A percentile compares a stretch with the other conserved stretches of the same genome.
Conservation (phyloP, 2,888 invertebrate genomes). For the Psylliodes chrysocephalus region DNA sequence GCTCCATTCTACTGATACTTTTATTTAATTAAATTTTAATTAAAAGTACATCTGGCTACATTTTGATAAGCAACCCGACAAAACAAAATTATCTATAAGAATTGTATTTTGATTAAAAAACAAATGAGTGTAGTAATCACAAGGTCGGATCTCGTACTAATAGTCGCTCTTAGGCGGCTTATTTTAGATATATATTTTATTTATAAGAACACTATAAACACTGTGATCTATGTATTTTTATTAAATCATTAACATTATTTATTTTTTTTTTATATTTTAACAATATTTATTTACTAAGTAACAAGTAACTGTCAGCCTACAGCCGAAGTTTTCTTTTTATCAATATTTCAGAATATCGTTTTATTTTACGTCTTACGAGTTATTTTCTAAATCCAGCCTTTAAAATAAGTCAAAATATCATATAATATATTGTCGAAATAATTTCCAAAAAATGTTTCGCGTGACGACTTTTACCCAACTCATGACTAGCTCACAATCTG, state of each 20-base stretch:
- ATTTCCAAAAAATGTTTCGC: constrained; percentile 13
- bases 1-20: too few species aligned
- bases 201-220: constrained; percentile 37
- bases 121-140: too few species aligned
- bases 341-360: constrained; percentile 24
- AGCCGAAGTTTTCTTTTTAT: constrained; percentile 25
- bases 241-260: constrained; percentile 35
- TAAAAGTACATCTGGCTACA: too few species aligned
- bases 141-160: too few species aligned
- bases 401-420: constrained; percentile 30
- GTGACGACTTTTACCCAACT: constrained; percentile 23
- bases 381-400: constrained; percentile 40
- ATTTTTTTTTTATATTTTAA: constrained; percentile 35
- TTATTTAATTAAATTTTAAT: too few species aligned
- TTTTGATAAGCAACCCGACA: too few species aligned
- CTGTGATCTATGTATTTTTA: constrained; percentile 35
- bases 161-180: too few species aligned
- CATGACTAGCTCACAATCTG: constrained; percentile 6
- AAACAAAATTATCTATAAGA: too few species aligned
- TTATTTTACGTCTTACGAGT: constrained; percentile 27
- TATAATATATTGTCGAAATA: constrained; percentile 31
- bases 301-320: constrained; percentile 34
- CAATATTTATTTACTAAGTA: constrained; percentile 40
- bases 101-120: too few species aligned
- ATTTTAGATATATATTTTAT: constrained; percentile 31